Base-by-base conservation (phyloP, 2,113 vertebrate genomes). In the Nothoprocta perdicaria region DNA sequence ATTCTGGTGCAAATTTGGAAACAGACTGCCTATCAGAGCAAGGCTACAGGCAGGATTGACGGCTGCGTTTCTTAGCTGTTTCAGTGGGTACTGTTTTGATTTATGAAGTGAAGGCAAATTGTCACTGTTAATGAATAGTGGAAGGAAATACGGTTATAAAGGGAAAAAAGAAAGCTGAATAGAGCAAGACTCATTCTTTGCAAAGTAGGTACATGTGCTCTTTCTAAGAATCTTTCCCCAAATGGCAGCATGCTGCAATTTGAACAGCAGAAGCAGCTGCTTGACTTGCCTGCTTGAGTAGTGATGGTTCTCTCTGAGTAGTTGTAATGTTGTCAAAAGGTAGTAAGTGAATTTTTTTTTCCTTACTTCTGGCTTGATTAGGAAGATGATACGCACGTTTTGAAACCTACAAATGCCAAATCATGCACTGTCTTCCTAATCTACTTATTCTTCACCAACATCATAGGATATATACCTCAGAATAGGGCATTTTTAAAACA, bases 1-100 rank as follows among this genome's bases (percentile, higher is more conserved):
- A 72, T 89, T 87, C 46, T 52, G 91, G 79, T 68, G 35, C 46
- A 92, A 90, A 75, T 90, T 81, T 86, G 63, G 74, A 93, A 76
- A 72, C 43, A 65, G 29, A 78, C 43, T 86, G n/a, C n/a, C 9
- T 55, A 62, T 62, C 74, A 86, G 76, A 92, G 58, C 55, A 88
- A 62, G 41, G 43, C 71, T 82, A 45, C 41, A 88, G 78, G 67
- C 38, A 84, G 19, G 53, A 92, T 65, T 29, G 80, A 90, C 84
- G 23, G 6, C 46, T 80, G 65, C 33, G 92, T 85, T 85, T 68
- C 19, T 67, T 89, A 90, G 61, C 43, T 79, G 14, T 75, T 90
- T 91, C 52, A 86, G 33, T 55, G 75, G 77, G 88, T 86, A 71
- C 50, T 53, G 35, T 73, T 93, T 57, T 79, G 65, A 76, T 88